phyloP scores from a whole-genome alignment of 2,113 vertebrate genomes.

The Halichoeres trimaculatus region DNA sequence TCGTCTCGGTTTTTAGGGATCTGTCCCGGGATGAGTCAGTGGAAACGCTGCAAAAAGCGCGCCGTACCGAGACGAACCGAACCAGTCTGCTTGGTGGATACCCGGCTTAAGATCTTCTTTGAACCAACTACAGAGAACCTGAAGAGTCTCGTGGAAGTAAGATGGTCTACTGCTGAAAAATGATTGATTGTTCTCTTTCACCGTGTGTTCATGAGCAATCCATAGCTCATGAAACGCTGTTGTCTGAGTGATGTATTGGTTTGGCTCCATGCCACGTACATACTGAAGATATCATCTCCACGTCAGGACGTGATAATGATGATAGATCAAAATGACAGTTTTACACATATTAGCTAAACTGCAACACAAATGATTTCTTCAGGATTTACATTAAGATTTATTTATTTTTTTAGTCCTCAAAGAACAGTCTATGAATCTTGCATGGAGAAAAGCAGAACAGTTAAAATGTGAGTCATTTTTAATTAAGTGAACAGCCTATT shows the following conservation, averaged over 20 bases:
- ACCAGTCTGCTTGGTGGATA: too few relatives aligned
- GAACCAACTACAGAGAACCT: too few relatives aligned
- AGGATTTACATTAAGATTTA: not conserved
- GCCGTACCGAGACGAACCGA: too few relatives aligned
- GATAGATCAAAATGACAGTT: not conserved
- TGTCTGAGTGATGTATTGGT: conserved; percentile 17
- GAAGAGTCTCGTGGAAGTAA: too few relatives aligned
- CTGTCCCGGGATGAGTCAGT: too few relatives aligned
- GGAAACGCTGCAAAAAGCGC: too few relatives aligned
- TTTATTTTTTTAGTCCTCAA: not conserved
- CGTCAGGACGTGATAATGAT: conserved; percentile 3
- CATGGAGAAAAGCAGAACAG: not conserved
- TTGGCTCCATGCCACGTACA: conserved; percentile 9
- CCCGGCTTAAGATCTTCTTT: too few relatives aligned
- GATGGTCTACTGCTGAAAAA: too few relatives aligned
- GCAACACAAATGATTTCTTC: not conserved
- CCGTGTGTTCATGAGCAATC: not conserved
- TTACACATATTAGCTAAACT: not conserved
- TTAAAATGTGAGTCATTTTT: conserved; percentile 3
- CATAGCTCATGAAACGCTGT: not conserved
- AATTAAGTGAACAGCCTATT: conserved; percentile 30
- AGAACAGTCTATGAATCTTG: conserved; percentile 10
- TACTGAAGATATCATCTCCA: conserved; percentile 15
- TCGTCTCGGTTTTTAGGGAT: too few relatives aligned
- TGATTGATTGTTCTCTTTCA: too few relatives aligned